Evolutionary conservation across 2,797 vertebrate species (phyloP).

Genomic region (Enteromius treurensis): DNA sequence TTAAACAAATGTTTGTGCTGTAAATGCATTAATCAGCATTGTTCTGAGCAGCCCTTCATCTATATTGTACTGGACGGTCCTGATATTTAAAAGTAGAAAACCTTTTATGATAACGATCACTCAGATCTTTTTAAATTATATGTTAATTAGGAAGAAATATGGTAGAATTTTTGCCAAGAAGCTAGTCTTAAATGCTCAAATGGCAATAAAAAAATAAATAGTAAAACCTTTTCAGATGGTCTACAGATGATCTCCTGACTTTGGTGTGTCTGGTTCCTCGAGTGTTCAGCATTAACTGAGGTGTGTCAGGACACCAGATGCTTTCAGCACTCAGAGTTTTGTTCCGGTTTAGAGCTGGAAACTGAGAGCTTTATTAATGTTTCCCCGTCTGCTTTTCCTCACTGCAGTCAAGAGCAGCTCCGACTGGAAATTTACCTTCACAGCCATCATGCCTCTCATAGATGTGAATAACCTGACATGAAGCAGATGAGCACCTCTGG

Average conservation of each 20-base stretch:
- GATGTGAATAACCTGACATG: background rate
- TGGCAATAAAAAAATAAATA: too few relatives aligned
- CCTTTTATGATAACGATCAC: too few relatives aligned
- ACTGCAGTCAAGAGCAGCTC: background rate
- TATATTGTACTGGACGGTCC: too few relatives aligned
- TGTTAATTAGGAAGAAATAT: too few relatives aligned
- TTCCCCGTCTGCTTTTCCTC: constrained; percentile 6
- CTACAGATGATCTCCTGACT: background rate
- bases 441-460: background rate
- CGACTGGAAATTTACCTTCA: constrained; percentile 19
- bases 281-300: background rate
- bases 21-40: background rate
- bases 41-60: background rate
- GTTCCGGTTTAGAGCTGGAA: background rate
- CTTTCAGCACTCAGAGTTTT: background rate
- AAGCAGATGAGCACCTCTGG: background rate
- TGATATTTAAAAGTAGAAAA: too few relatives aligned
- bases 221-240: too few relatives aligned
- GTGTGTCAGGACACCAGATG: background rate
- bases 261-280: background rate
- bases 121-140: too few relatives aligned
- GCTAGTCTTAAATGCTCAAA: too few relatives aligned
- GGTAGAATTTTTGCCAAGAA: too few relatives aligned
- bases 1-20: background rate
- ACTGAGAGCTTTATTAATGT: background rate